A percentile compares a stretch with the other conserved stretches of the same genome.
Evolutionary conservation across 2,113 vertebrate species (phyloP).

Genomic region (Sturnira hondurensis): DNA sequence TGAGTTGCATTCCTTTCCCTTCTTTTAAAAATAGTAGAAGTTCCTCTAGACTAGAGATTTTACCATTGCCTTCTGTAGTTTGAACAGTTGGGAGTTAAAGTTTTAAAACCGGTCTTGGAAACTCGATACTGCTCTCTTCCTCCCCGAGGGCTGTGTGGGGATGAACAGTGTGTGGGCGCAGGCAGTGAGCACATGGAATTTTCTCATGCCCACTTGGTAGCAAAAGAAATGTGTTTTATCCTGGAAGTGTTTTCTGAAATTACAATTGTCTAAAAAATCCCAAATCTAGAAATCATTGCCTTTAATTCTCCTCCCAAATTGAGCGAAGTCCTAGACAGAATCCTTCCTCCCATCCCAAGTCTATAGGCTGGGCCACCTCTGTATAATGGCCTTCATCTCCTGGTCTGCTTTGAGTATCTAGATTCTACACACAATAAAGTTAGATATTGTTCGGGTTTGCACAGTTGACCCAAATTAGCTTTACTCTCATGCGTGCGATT

Average conservation of each 20-base stretch:
- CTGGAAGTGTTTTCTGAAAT: neutral
- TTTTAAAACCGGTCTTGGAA: neutral
- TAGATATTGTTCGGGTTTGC: neutral
- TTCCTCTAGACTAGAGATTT: neutral
- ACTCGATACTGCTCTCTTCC: neutral
- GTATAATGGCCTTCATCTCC: neutral
- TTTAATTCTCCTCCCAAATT: slow-evolving; percentile 5
- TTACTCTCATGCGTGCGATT: neutral
- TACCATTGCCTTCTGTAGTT: slow-evolving; percentile 16
- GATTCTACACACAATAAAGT: too few relatives aligned
- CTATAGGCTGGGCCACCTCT: neutral
- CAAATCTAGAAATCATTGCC: neutral
- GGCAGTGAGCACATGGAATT: neutral
- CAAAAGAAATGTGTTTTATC: neutral
- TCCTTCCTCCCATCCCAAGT: neutral
- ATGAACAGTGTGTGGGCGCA: neutral
- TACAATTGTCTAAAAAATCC: neutral
- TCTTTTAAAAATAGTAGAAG: slow-evolving; percentile 23
- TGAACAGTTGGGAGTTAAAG: neutral
- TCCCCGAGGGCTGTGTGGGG: neutral
- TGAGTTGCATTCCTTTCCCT: neutral
- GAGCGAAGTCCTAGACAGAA: neutral
- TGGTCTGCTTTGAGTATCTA: neutral
- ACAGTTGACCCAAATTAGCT: neutral
- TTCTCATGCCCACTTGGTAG: neutral